Percentiles rank a stretch among this genome's conserved stretches.
phyloP scores from a whole-genome alignment of 2,113 vertebrate genomes.

The Synchiropus splendidus region DNA sequence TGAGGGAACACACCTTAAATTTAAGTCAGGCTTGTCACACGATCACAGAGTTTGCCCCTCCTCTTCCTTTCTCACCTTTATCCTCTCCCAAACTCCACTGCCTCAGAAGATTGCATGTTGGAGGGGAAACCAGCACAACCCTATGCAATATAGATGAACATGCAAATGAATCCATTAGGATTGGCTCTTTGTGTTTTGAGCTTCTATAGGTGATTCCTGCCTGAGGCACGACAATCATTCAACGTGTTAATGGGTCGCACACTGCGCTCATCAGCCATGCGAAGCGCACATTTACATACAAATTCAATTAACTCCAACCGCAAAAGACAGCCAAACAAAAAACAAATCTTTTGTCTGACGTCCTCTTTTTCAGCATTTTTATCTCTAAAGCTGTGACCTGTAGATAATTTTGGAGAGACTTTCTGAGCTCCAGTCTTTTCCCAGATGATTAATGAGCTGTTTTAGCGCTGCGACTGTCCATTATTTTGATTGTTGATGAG shows the following conservation, averaged over 20 bases:
- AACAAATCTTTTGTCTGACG: constrained; percentile 60
- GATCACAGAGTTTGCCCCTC: not conserved
- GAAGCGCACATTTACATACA: constrained; percentile 69
- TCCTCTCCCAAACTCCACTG: not conserved
- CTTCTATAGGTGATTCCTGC: constrained; percentile 66
- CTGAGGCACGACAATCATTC: constrained; percentile 67
- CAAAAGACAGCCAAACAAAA: constrained; percentile 17
- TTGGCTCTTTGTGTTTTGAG: constrained; percentile 52
- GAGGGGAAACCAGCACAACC: constrained; percentile 19
- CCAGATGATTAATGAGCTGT: too few relatives aligned
- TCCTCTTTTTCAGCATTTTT: constrained; percentile 11
- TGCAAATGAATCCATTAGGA: constrained; percentile 58
- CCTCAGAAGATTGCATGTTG: not conserved
- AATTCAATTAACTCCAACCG: constrained; percentile 70
- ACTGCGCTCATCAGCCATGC: constrained; percentile 68
- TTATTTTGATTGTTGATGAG: too few relatives aligned
- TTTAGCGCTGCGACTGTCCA: too few relatives aligned
- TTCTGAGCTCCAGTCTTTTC: too few relatives aligned
- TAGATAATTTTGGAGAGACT: too few relatives aligned
- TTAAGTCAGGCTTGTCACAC: too few relatives aligned
- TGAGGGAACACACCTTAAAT: too few relatives aligned
- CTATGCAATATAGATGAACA: constrained; percentile 45
- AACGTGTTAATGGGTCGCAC: constrained; percentile 69
- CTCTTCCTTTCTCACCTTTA: not conserved
- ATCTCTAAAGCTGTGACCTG: too few relatives aligned